Conservation (phyloP, 2,888 invertebrate genomes). For the Chorisops tibialis region DNA sequence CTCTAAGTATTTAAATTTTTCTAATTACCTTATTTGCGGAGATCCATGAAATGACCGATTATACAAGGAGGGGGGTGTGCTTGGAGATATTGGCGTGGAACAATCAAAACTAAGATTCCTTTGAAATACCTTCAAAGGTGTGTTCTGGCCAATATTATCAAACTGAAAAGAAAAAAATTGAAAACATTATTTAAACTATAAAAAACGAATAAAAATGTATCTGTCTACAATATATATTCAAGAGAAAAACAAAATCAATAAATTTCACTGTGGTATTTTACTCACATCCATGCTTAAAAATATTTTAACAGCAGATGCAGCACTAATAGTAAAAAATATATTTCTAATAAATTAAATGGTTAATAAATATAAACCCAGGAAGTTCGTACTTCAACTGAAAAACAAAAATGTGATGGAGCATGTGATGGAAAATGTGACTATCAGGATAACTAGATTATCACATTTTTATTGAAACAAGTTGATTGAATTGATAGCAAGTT, state of each 20-base stretch:
- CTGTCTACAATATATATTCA: too few relatives aligned
- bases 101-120: slow-evolving; percentile 53
- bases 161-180: slow-evolving; percentile 44
- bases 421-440: too few relatives aligned
- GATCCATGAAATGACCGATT: slow-evolving; percentile 52
- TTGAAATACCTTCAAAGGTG: slow-evolving; percentile 52
- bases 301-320: slow-evolving; percentile 13
- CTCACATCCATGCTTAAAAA: slow-evolving; percentile 22
- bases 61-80: slow-evolving; percentile 51
- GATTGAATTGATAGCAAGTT: too few relatives aligned
- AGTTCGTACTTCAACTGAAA: slow-evolving; percentile 17
- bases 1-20: neutral
- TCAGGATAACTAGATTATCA: too few relatives aligned
- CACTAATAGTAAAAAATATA: slow-evolving; percentile 21
- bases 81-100: slow-evolving; percentile 52
- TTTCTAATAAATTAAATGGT: slow-evolving; percentile 15
- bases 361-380: slow-evolving; percentile 19
- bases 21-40: slow-evolving; percentile 49
- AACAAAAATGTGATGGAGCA: neutral
- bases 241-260: neutral
- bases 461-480: too few relatives aligned
- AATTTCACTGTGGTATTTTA: too few relatives aligned
- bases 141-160: slow-evolving; percentile 52
- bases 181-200: neutral
- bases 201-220: too few relatives aligned